Evolutionary conservation across 2,888 invertebrate genomes (phyloP).

Genomic region (Globia sparganii): DNA sequence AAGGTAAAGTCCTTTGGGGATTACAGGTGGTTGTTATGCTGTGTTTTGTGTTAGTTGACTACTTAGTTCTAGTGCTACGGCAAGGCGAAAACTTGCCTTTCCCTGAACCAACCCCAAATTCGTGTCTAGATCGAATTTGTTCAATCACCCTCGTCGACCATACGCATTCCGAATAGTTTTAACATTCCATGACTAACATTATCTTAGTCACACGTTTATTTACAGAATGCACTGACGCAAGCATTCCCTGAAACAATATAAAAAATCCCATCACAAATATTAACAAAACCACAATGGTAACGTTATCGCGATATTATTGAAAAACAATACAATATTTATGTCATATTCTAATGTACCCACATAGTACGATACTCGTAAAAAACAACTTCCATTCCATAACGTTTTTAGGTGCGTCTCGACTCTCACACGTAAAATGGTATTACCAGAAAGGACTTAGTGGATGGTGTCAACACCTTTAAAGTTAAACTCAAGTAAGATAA

Average conservation of each 20-base stretch:
- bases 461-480: too few relatives aligned
- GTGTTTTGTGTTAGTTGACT: background rate
- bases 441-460: too few relatives aligned
- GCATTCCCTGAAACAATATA: slow-evolving; percentile 11
- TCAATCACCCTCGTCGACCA: background rate
- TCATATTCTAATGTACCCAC: slow-evolving; percentile 5
- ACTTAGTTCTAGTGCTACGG: background rate
- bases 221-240: slow-evolving; percentile 6
- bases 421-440: slow-evolving; percentile 63
- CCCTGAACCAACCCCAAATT: background rate
- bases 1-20: background rate
- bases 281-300: background rate
- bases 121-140: too few relatives aligned
- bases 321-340: slow-evolving; percentile 34
- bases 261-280: slow-evolving; percentile 7
- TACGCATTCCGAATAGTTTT: background rate
- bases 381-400: slow-evolving; percentile 9
- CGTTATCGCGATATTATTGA: slow-evolving; percentile 32
- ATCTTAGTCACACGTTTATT: slow-evolving; percentile 9
- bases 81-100: background rate
- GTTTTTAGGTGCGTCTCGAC: slow-evolving; percentile 36
- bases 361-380: slow-evolving; percentile 33
- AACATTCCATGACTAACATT: background rate
- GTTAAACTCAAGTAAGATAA: too few relatives aligned
- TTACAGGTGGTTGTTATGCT: background rate